phyloP scores from a whole-genome alignment of 2,888 invertebrate species.

The Eristalis pertinax region DNA sequence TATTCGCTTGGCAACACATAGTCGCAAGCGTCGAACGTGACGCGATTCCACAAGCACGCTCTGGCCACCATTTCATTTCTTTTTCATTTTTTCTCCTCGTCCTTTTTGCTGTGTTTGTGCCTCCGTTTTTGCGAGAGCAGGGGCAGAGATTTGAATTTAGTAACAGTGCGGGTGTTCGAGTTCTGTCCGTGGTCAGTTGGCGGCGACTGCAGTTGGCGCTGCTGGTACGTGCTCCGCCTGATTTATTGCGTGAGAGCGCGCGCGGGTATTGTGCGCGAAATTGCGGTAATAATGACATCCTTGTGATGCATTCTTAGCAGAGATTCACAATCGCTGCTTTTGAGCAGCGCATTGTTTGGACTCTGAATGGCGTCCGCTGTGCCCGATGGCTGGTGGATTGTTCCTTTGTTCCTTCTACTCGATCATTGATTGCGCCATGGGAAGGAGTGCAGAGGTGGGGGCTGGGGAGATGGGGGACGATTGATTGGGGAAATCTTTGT shows the following conservation, averaged over 20 bases:
- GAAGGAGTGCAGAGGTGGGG: neutral
- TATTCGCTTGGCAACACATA: conserved; percentile 61
- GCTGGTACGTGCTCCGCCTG: conserved; percentile 59
- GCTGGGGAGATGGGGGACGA: neutral
- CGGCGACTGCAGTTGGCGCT: conserved; percentile 38
- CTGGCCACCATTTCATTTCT: neutral
- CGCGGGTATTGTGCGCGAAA: conserved; percentile 54
- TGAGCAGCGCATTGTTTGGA: conserved; percentile 16
- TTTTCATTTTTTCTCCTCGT: neutral
- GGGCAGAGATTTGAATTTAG: conserved; percentile 69
- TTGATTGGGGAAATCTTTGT: too few species aligned
- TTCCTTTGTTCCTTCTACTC: neutral
- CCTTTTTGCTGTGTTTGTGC: conserved; percentile 34
- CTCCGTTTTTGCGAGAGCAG: conserved; percentile 43
- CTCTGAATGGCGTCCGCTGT: conserved; percentile 6
- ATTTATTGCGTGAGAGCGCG: conserved; percentile 34
- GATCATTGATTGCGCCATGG: neutral
- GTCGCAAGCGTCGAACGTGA: conserved; percentile 68
- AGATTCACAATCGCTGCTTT: conserved; percentile 35
- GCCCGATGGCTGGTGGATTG: neutral
- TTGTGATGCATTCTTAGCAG: conserved; percentile 60
- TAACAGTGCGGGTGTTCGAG: conserved; percentile 16
- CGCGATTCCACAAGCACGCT: conserved; percentile 50
- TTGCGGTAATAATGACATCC: conserved; percentile 66
- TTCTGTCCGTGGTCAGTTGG: conserved; percentile 4